Evolutionary conservation across 2,888 invertebrate genomes (phyloP).

Genomic region (Schizaphis graminum): DNA sequence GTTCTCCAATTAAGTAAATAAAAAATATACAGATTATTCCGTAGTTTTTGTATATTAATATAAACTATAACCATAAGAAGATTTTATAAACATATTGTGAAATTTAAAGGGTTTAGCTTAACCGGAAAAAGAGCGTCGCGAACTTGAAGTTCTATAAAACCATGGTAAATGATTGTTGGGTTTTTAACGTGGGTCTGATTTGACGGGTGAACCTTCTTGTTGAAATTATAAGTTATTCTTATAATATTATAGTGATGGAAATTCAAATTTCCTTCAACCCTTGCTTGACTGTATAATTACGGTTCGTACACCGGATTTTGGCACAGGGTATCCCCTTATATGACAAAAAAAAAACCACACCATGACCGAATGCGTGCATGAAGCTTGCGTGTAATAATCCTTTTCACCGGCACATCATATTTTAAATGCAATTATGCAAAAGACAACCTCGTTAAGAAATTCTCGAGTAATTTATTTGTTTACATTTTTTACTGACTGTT

Average conservation of each 20-base stretch:
- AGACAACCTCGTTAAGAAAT: conserved; percentile 63
- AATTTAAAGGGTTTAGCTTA: background rate
- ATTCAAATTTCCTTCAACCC: conserved; percentile 43
- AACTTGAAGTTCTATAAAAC: background rate
- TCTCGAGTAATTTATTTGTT: conserved; percentile 58
- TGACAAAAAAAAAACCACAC: conserved; percentile 43
- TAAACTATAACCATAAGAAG: background rate
- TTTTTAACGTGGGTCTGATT: background rate
- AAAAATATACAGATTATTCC: background rate
- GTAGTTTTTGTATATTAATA: background rate
- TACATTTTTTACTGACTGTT: conserved; percentile 39
- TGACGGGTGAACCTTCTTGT: background rate
- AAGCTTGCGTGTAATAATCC: conserved; percentile 63
- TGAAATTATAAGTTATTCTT: conserved; percentile 24
- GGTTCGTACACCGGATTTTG: conserved; percentile 37
- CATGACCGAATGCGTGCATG: conserved; percentile 63
- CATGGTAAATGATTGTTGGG: conserved; percentile 20
- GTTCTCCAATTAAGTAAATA: background rate
- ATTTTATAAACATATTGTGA: background rate
- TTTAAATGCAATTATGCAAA: conserved; percentile 63
- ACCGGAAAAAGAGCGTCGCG: background rate
- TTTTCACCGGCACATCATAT: conserved; percentile 63
- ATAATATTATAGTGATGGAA: conserved; percentile 37
- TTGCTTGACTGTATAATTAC: conserved; percentile 41
- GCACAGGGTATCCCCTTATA: conserved; percentile 4